phyloP scores from a whole-genome alignment of 2,797 vertebrate genomes.

The Hapalemur alaotrensis region DNA sequence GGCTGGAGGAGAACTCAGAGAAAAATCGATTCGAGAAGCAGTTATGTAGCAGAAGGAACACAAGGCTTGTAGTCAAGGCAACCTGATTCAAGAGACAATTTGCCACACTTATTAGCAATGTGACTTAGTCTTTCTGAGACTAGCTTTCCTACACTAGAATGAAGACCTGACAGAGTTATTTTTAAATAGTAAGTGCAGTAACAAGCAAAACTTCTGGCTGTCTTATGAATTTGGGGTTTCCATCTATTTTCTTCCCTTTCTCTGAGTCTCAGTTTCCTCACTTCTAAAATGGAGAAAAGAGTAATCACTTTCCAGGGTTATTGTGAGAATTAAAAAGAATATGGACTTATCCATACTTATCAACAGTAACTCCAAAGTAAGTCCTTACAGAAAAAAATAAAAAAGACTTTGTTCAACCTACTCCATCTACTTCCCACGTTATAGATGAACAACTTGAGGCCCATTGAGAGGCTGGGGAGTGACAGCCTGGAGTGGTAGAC shows the following conservation, averaged over 20 bases:
- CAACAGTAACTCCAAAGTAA: neutral
- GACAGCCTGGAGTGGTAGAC: neutral
- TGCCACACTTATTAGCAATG: neutral
- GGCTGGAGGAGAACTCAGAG: neutral
- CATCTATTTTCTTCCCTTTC: neutral
- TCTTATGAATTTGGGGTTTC: neutral
- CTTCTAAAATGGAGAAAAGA: constrained; percentile 27
- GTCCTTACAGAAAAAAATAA: neutral
- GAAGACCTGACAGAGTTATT: neutral
- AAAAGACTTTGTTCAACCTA: neutral
- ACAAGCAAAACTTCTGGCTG: neutral
- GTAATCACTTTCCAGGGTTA: neutral
- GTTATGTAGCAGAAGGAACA: neutral
- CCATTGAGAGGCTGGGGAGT: neutral
- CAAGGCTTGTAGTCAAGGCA: neutral
- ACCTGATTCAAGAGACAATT: neutral
- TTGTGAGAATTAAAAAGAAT: neutral
- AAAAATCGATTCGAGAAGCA: neutral
- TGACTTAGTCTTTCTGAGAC: neutral
- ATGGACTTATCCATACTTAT: neutral
- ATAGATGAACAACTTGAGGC: neutral
- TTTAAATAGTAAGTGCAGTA: neutral
- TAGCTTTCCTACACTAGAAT: neutral
- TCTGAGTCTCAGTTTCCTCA: constrained; percentile 1
- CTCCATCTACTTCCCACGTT: neutral